A percentile compares a stretch with the other conserved stretches of the same genome.
Conservation (phyloP, 2,113 vertebrate genomes). For the Malurus elegans region DNA sequence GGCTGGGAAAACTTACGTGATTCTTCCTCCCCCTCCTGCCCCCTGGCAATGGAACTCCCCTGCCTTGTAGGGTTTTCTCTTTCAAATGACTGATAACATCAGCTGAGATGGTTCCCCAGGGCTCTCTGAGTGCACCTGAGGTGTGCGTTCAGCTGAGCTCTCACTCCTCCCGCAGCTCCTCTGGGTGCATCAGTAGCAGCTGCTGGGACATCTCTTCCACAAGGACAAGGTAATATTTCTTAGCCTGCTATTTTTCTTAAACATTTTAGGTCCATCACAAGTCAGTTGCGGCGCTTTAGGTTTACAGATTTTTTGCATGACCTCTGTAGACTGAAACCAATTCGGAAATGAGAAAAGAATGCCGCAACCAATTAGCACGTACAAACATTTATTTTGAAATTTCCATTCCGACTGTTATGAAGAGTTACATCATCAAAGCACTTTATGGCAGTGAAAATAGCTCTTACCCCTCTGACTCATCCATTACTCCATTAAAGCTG, state of each 20-base stretch:
- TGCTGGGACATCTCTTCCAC: neutral
- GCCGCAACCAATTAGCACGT: constrained; percentile 70
- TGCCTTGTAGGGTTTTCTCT: neutral
- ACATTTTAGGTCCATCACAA: neutral
- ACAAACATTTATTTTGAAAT: constrained; percentile 87
- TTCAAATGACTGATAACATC: neutral
- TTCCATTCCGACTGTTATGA: constrained; percentile 75
- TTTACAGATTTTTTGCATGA: neutral
- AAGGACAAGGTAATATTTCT: neutral
- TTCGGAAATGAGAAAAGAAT: constrained; percentile 62
- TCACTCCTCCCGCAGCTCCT: neutral
- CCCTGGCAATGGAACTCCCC: neutral
- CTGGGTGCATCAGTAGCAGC: neutral
- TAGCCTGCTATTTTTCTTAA: neutral
- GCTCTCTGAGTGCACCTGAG: neutral
- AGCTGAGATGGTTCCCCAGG: neutral
- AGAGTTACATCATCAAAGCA: constrained; percentile 85
- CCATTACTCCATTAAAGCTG: constrained; percentile 83
- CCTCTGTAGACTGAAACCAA: neutral
- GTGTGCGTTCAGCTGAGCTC: neutral
- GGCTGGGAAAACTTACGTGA: neutral
- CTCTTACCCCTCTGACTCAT: constrained; percentile 78
- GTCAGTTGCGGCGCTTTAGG: neutral
- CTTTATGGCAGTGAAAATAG: constrained; percentile 85
- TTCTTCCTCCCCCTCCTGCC: neutral